A percentile compares a stretch with the other conserved stretches of the same genome.
Evolutionary conservation across 2,797 vertebrate genomes (phyloP).

Genomic region (Craterocephalus amniculus): DNA sequence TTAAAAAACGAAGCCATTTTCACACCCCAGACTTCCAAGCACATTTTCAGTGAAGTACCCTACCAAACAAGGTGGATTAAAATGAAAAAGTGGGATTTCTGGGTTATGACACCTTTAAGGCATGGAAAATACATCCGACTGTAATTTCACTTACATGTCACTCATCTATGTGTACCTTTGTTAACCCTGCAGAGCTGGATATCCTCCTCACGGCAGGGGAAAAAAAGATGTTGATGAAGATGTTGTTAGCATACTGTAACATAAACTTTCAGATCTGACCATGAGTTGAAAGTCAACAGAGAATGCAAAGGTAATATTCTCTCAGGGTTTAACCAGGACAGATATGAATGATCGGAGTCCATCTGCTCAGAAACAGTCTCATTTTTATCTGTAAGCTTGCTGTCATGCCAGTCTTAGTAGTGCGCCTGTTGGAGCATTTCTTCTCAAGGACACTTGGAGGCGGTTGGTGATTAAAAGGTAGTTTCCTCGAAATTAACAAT

Average conservation of each 20-base stretch:
- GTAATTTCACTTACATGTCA: not conserved
- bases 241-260: not conserved
- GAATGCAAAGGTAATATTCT: not conserved
- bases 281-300: not conserved
- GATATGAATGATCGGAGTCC: constrained; percentile 13
- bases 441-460: not conserved
- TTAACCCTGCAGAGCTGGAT: not conserved
- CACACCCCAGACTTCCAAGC: no score
- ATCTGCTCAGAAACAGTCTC: constrained; percentile 10
- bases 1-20: no score
- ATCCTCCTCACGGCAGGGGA: not conserved
- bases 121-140: not conserved
- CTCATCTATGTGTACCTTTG: not conserved
- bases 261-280: not conserved
- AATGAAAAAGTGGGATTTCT: no score
- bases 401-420: not conserved
- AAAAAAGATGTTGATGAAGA: not conserved
- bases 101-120: no score
- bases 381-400: constrained; percentile 1
- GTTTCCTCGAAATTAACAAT: not conserved
- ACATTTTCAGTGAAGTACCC: no score
- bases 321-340: not conserved
- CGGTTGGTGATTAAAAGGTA: not conserved
- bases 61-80: no score
- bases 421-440: not conserved